Percentiles rank a stretch among this genome's conserved stretches.
Evolutionary conservation across 2,797 vertebrate genomes (phyloP).

Genomic region (Odontamblyopus lacepedii): DNA sequence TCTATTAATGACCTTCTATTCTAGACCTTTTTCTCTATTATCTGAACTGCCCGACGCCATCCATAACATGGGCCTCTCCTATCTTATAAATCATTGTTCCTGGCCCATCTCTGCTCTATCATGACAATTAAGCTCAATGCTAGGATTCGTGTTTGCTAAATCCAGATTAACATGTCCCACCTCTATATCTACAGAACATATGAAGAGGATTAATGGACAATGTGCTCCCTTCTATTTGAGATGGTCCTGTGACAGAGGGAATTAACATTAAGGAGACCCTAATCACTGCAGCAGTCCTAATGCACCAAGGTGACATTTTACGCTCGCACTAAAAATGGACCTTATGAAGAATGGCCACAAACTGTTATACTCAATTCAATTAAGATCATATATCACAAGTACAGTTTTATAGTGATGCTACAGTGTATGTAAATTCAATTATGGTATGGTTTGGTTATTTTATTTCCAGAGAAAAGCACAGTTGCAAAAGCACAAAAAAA

Average conservation of each 20-base stretch:
- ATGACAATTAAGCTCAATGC: slow-evolving; percentile 64
- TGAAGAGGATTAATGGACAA: slow-evolving; percentile 65
- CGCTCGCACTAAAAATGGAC: background rate
- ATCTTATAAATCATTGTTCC: slow-evolving; percentile 68
- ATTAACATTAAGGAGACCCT: slow-evolving; percentile 46
- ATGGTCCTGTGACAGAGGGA: slow-evolving; percentile 44
- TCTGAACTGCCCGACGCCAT: slow-evolving; percentile 55
- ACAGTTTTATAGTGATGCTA: background rate
- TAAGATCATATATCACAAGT: background rate
- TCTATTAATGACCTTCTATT: slow-evolving; percentile 74
- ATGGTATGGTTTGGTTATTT: background rate
- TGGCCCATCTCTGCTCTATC: slow-evolving; percentile 45
- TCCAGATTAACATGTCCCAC: slow-evolving; percentile 67
- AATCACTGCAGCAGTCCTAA: slow-evolving; percentile 36
- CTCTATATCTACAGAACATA: slow-evolving; percentile 57
- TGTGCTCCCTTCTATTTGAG: slow-evolving; percentile 53
- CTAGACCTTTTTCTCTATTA: slow-evolving; percentile 66
- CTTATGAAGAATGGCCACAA: slow-evolving; percentile 5
- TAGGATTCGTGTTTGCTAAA: slow-evolving; percentile 67
- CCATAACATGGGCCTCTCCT: slow-evolving; percentile 58
- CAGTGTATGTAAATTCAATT: slow-evolving; percentile 28
- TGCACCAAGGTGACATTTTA: slow-evolving; percentile 28
- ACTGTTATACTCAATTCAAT: slow-evolving; percentile 6
- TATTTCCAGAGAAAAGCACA: background rate
- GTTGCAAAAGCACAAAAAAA: background rate